Conservation (phyloP, 2,113 vertebrate genomes). For the Pygoscelis antarcticus region DNA sequence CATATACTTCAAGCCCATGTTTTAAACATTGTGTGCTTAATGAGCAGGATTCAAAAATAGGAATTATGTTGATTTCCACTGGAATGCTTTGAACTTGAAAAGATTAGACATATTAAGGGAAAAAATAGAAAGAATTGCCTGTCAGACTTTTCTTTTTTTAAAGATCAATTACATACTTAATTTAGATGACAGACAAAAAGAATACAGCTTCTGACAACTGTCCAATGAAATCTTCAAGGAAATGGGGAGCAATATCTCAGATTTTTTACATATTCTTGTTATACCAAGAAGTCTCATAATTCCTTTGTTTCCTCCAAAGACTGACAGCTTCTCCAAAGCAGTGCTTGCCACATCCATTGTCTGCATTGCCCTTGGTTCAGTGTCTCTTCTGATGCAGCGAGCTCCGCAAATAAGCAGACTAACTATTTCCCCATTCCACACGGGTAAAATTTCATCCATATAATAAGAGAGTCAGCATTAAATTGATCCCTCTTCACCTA, state of each 20-base stretch:
- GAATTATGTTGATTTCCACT: conserved; percentile 51
- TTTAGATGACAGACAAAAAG: conserved; percentile 45
- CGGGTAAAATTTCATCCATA: not conserved
- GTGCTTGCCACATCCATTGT: not conserved
- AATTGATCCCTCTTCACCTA: not conserved
- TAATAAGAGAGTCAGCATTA: not conserved
- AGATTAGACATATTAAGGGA: conserved; percentile 41
- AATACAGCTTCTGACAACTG: conserved; percentile 39
- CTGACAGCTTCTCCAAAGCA: not conserved
- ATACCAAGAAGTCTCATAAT: not conserved
- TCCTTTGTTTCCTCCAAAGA: not conserved
- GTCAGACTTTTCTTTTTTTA: conserved; percentile 2
- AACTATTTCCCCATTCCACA: not conserved
- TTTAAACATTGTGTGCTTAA: conserved; percentile 44
- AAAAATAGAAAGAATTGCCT: conserved; percentile 23
- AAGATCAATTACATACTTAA: conserved; percentile 55
- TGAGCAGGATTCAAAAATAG: conserved; percentile 19
- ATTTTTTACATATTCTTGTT: not conserved
- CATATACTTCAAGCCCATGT: not conserved
- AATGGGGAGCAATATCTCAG: not conserved
- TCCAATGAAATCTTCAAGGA: conserved; percentile 24
- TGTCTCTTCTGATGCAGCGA: not conserved
- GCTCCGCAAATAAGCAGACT: not conserved
- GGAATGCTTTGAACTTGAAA: conserved; percentile 60
- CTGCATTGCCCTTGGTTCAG: not conserved